A percentile compares a stretch with the other conserved stretches of the same genome.
phyloP scores from a whole-genome alignment of 1,140 invertebrate genomes.

The Brachionus calyciflorus region DNA sequence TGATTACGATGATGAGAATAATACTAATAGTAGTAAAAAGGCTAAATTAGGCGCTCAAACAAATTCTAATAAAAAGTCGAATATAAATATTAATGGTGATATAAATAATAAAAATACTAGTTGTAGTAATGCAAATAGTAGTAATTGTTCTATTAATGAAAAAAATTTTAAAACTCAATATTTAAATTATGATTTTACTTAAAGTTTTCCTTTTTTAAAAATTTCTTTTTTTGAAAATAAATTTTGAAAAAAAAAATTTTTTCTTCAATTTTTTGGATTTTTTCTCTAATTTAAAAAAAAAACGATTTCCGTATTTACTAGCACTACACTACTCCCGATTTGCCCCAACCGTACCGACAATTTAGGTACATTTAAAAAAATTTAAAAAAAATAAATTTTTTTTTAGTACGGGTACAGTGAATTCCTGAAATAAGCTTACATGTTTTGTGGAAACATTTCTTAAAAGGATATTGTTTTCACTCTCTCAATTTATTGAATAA shows the following conservation, averaged over 20 bases:
- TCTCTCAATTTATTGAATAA: too few species aligned
- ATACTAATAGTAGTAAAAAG: too few species aligned
- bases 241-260: constrained; percentile 25
- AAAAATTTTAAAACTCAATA: constrained; percentile 9
- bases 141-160: background rate
- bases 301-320: too few species aligned
- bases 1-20: background rate
- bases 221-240: constrained; percentile 15
- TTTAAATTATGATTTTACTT: constrained; percentile 38
- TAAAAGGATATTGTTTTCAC: too few species aligned
- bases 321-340: too few species aligned
- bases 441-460: too few species aligned
- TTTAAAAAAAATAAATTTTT: too few species aligned
- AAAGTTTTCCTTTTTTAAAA: background rate
- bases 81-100: background rate
- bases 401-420: too few species aligned
- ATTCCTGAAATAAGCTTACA: too few species aligned
- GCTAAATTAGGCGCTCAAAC: constrained; percentile 7
- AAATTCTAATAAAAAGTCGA: constrained; percentile 17
- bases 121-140: constrained; percentile 28
- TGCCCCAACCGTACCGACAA: too few species aligned
- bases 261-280: background rate
- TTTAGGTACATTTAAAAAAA: too few species aligned
- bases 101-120: constrained; percentile 33
- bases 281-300: too few species aligned